Percentiles rank a stretch among this genome's conserved stretches.
Conservation (phyloP, 2,113 vertebrate species). For the Oreotragus oreotragus region DNA sequence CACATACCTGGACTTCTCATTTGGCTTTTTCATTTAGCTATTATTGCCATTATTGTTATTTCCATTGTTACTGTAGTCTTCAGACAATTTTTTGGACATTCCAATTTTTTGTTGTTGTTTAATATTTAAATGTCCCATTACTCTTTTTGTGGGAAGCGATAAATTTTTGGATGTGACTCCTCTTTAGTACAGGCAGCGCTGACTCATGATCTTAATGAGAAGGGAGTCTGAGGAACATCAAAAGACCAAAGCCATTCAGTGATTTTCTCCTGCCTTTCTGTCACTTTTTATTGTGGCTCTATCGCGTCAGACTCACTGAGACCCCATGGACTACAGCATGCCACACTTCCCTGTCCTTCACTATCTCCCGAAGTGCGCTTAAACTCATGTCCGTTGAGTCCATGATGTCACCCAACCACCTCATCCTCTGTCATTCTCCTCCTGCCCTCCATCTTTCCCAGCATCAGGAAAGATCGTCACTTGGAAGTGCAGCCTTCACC, state of each 20-base stretch:
- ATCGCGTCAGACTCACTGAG: rapidly evolving
- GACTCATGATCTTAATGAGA: background rate
- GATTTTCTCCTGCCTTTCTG: background rate
- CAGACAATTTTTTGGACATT: background rate
- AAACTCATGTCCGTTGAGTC: background rate
- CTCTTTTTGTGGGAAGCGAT: background rate
- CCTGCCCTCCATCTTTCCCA: background rate
- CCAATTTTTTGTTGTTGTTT: background rate
- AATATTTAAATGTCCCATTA: background rate
- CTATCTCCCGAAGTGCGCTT: background rate
- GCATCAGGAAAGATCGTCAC: background rate
- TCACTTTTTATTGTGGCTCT: background rate
- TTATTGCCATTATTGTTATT: background rate
- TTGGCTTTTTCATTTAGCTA: background rate
- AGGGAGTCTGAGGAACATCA: background rate
- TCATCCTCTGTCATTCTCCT: background rate
- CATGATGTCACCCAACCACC: background rate
- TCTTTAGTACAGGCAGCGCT: no score
- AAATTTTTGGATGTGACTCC: background rate
- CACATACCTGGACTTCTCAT: background rate
- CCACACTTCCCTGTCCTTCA: background rate
- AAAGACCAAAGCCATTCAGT: background rate
- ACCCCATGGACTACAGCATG: rapidly evolving
- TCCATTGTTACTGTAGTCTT: background rate
- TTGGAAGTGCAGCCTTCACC: background rate